These are phyloP conservation scores for Solea senegalensis DNA, from an alignment of 2,113 vertebrate species.

Conservation along the genomic window DNA sequence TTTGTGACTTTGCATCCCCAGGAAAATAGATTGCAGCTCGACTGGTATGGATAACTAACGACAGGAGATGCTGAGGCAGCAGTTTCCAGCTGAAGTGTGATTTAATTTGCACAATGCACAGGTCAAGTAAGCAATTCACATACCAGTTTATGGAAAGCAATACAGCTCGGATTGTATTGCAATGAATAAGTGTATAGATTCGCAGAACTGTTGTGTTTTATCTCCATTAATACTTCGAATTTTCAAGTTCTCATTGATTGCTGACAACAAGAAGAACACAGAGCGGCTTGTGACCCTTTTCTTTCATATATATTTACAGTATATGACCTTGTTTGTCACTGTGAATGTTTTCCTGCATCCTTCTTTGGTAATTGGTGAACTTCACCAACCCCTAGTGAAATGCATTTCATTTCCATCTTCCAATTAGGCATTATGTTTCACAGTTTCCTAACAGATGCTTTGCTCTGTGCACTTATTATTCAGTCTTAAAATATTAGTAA, in stretches of 20 bases:
- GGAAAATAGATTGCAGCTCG: neutral
- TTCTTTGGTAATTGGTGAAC: neutral
- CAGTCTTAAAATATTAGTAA: neutral
- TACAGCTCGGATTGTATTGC: conserved; percentile 4
- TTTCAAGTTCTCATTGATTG: neutral
- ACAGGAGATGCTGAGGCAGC: conserved; percentile 26
- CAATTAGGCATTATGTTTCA: neutral
- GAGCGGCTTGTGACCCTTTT: neutral
- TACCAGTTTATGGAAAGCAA: conserved; percentile 5
- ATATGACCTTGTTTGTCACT: neutral
- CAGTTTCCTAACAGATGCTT: neutral
- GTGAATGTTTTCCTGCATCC: neutral
- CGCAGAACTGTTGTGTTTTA: neutral
- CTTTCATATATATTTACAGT: neutral
- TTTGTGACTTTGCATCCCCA: neutral
- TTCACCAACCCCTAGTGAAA: neutral
- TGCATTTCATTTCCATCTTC: neutral
- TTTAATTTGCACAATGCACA: conserved; percentile 28
- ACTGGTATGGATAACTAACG: conserved; percentile 20
- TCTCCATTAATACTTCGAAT: conserved; percentile 3
- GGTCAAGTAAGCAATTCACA: conserved; percentile 8
- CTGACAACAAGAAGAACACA: neutral
- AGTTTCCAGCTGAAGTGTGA: conserved; percentile 19
- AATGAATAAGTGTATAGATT: neutral
- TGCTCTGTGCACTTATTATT: neutral